Evolutionary conservation across 2,888 invertebrate genomes (phyloP).

Genomic region (Cosmopolites sordidus): DNA sequence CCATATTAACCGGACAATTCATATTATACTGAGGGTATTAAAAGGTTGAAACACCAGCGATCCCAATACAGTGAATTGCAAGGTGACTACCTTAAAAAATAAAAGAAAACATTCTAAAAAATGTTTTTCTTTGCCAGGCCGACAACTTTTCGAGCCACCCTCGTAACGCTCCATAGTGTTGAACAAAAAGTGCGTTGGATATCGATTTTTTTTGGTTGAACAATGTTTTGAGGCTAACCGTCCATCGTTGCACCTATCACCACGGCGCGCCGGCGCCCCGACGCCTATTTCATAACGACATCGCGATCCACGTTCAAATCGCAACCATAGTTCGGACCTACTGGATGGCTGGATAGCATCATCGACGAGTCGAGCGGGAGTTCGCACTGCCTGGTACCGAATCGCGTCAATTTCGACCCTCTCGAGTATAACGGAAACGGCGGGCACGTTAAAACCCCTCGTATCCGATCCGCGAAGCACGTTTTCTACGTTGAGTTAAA

Average conservation of each 20-base stretch:
- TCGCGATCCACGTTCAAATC: slow-evolving; percentile 29
- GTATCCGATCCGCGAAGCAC: not conserved
- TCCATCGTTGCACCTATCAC: slow-evolving; percentile 5
- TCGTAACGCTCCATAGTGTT: too few relatives aligned
- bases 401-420: slow-evolving; percentile 7
- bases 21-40: too few relatives aligned
- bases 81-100: too few relatives aligned
- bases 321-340: slow-evolving; percentile 32
- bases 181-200: too few relatives aligned
- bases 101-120: too few relatives aligned
- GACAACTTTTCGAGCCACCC: too few relatives aligned
- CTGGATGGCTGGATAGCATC: slow-evolving; percentile 54
- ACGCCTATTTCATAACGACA: slow-evolving; percentile 19
- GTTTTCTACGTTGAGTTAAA: slow-evolving; percentile 13
- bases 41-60: too few relatives aligned
- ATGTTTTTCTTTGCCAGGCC: too few relatives aligned
- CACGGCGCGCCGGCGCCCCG: slow-evolving; percentile 30
- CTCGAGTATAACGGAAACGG: slow-evolving; percentile 7
- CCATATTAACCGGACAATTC: too few relatives aligned
- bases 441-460: not conserved
- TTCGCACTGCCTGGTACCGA: slow-evolving; percentile 44
- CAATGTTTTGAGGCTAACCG: too few relatives aligned
- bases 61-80: too few relatives aligned
- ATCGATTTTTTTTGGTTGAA: too few relatives aligned
- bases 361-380: slow-evolving; percentile 21